Conservation (phyloP, 2,888 invertebrate genomes). For the Drosophila austrosaltans region DNA sequence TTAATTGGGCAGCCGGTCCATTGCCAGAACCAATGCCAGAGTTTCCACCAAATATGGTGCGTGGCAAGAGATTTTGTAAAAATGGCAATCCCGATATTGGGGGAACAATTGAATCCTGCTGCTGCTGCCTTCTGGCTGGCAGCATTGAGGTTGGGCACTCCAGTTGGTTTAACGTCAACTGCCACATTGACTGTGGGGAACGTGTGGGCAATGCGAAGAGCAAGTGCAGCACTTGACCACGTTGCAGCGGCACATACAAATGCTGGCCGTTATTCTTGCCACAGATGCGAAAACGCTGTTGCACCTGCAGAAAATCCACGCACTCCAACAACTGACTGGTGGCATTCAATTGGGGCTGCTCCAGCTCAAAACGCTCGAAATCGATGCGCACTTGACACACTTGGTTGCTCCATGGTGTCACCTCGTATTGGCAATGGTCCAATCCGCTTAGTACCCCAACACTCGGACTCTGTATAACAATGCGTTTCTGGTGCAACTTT, state of each 20-base stretch:
- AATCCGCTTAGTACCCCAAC: conserved; percentile 43
- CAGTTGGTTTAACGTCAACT: conserved; percentile 86
- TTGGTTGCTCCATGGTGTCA: conserved; percentile 69
- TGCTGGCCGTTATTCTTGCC: conserved; percentile 88
- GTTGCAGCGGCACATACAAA: conserved; percentile 80
- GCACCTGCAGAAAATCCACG: conserved; percentile 74
- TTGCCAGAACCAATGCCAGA: conserved; percentile 27
- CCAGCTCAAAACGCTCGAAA: conserved; percentile 75
- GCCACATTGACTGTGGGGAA: conserved; percentile 84
- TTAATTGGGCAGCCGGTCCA: conserved; percentile 54
- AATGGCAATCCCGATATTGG: conserved; percentile 52
- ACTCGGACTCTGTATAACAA: conserved; percentile 76
- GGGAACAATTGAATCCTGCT: background rate
- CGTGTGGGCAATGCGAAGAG: conserved; percentile 84
- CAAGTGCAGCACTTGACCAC: conserved; percentile 81
- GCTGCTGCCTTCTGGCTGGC: background rate
- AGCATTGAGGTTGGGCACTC: conserved; percentile 84
- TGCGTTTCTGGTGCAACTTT: conserved; percentile 72
- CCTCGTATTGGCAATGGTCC: conserved; percentile 69
- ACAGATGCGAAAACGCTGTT: conserved; percentile 84
- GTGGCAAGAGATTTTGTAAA: conserved; percentile 61
- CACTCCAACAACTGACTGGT: conserved; percentile 59
- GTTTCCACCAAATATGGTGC: conserved; percentile 68
- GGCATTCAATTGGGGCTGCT: conserved; percentile 67
- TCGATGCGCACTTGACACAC: conserved; percentile 80